Evolutionary conservation across 2,888 invertebrate species (phyloP), one percentile per base, ranked within the genome.

Genomic region (Ctenicera cuprea): DNA sequence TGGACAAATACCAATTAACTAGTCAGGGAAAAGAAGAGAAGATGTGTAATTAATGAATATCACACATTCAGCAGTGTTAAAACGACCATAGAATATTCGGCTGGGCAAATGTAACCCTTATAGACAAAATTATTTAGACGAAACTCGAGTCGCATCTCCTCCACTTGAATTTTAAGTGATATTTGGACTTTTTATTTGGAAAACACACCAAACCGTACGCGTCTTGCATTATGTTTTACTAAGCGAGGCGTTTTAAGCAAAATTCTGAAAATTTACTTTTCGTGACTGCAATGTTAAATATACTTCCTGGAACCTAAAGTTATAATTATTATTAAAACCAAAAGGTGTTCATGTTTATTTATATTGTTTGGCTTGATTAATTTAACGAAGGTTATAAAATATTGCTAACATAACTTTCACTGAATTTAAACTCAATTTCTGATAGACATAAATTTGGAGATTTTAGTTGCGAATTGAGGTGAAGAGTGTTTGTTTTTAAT

Each of bases 31-130:
- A 66, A 67, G 38, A 64, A 72, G 66, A 64, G 37, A 66, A 68
- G 41, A 67, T 59, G 75, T 73, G 66, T 77, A 77, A 77, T 77
- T 77, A 77, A 77, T 77, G 77, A 70, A 77, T 75, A 77, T 77
- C 73, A 77, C 77, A 77, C 77, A 77, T 74, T 76, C 72, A 65
- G 61, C 59, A 73, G 65, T 64, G 72, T 72, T 66, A 66, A 70
- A 63, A 70, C 38, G 38, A 37, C 50, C 52, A 57, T 26, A 11
- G 22, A 43, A 14, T 48, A 43, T 37, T 64, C 11, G 48, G 30
- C 4, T 18, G 33, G 18, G 16, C 64, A 37, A 64, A 50, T 64
- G 16, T 64, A 37, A 20, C 64, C 45, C 33, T 50, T 64, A 64
- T 37, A 1, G 63, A 12, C 20, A 8, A 43, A 63, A 26, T 14